Percentiles rank a stretch among this genome's conserved stretches.
These are phyloP conservation scores for Lepilemur ruficaudatus DNA, from an alignment of 2,797 vertebrate genomes.

Conservation along the genomic window DNA sequence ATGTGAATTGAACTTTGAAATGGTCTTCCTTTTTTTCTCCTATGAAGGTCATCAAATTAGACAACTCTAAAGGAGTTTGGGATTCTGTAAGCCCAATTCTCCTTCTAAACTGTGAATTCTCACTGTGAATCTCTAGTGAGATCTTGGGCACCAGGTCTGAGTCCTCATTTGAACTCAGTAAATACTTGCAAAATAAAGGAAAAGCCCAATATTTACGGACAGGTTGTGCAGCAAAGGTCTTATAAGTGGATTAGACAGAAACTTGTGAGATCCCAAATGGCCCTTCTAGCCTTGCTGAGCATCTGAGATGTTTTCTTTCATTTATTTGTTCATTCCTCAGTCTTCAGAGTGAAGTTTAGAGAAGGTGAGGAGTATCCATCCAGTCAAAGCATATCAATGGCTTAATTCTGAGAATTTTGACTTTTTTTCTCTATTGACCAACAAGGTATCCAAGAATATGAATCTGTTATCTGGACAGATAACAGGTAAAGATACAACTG, in stretches of 20 bases:
- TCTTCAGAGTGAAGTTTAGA: background rate
- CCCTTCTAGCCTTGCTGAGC: background rate
- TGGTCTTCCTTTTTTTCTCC: background rate
- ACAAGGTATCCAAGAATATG: background rate
- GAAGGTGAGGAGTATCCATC: background rate
- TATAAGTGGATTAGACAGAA: background rate
- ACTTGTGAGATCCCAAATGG: background rate
- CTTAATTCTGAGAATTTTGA: background rate
- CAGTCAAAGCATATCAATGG: background rate
- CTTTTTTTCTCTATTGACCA: background rate
- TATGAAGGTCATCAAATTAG: background rate
- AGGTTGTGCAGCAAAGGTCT: background rate
- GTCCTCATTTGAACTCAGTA: background rate
- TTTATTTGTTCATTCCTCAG: background rate
- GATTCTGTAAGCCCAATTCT: background rate
- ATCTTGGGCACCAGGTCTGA: background rate
- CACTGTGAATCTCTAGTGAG: background rate
- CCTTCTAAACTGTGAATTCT: background rate
- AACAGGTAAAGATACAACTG: background rate
- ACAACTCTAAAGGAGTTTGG: background rate
- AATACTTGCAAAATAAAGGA: background rate
- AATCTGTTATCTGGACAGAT: background rate
- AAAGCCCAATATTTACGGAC: background rate
- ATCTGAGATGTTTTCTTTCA: background rate
- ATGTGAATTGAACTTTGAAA: background rate